Percentiles rank a stretch among this genome's conserved stretches.
Conservation (phyloP, 2,888 invertebrate species). For the Sericinus montela region DNA sequence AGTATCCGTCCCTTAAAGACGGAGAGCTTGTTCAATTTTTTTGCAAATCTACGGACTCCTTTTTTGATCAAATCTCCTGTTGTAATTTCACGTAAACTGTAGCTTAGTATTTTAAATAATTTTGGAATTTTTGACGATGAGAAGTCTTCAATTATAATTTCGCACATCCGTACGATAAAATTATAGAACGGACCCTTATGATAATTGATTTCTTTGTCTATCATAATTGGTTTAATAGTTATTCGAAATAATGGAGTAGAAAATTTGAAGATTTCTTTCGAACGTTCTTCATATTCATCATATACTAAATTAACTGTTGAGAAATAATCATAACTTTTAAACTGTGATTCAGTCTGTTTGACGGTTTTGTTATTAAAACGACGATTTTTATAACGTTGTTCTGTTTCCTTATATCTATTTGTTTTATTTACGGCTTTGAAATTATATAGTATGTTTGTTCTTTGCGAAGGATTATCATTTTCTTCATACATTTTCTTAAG, state of each 20-base stretch:
- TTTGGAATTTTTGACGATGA: slow-evolving; percentile 26
- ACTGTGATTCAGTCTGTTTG: not conserved
- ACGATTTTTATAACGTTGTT: not conserved
- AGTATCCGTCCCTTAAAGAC: slow-evolving; percentile 30
- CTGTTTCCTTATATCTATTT: not conserved
- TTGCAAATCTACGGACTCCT: slow-evolving; percentile 36
- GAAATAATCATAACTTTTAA: not conserved
- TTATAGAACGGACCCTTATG: slow-evolving; percentile 44
- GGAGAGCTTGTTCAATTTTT: slow-evolving; percentile 34
- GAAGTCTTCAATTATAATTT: slow-evolving; percentile 38
- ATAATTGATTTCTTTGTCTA: not conserved
- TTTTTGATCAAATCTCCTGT: slow-evolving; percentile 34
- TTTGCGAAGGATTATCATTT: not conserved
- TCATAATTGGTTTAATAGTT: slow-evolving; percentile 18
- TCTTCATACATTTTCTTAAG: not conserved
- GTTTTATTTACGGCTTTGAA: not conserved
- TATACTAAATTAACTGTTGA: not conserved
- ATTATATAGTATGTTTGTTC: not conserved
- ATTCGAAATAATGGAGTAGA: not conserved
- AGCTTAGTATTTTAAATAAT: slow-evolving; percentile 41
- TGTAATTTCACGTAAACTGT: slow-evolving; percentile 35
- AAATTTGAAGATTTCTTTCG: not conserved
- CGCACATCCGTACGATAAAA: slow-evolving; percentile 46
- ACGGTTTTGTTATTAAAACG: not conserved
- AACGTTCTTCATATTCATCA: slow-evolving; percentile 1